Base-by-base conservation (phyloP, 2,888 invertebrate species). In the Eupeodes latifasciatus region DNA sequence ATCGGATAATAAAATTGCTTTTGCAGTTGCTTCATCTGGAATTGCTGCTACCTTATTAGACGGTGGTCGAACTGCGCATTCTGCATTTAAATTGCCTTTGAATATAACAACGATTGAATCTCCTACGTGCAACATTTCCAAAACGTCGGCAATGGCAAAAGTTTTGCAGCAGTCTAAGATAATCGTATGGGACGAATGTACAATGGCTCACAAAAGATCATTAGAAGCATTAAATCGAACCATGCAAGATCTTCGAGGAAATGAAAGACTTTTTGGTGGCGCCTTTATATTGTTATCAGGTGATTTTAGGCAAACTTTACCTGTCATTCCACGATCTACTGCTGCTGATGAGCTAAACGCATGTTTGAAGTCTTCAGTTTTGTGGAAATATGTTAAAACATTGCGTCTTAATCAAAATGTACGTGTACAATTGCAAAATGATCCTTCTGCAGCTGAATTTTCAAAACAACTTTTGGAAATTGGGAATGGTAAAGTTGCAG, bases 291-390 rank as follows among this genome's bases (percentile, higher is more conserved):
- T 84, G 19, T 67, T 87, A 16, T 14, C 76, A 14, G 87, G 82
- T 19, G 87, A 85, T 76, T 87, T 85, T 57, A 74, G 86, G 4
- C 81, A 86, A 81, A 89, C 81, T 53, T 71, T 84, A 16, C 75
- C 90, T 16, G 90, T 91, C 6, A 89, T 91, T 59, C 81, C 89
- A 55, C 71, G 89, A 78, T 86, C 85, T 36, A 91, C 91, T 14
- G 62, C 78, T 6, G 90, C 90, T n/a, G 91, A 90, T 89, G 90
- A 90, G 74, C 55, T 91, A 1, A 90, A 91, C 51, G 90, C 91
- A 62, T 91, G 88, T 75, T 40, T 88, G 14, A 89, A 89, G 59
- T 83, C 81, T 40, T 90, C 83, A 47, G 4, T 14, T 88, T 80
- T 79, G 62, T 88, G 84, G 88, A 59, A 40, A 53, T n/a, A 77